These are phyloP conservation scores for Octopus sinensis DNA, from an alignment of 1,140 invertebrate genomes.

Conservation along the genomic window DNA sequence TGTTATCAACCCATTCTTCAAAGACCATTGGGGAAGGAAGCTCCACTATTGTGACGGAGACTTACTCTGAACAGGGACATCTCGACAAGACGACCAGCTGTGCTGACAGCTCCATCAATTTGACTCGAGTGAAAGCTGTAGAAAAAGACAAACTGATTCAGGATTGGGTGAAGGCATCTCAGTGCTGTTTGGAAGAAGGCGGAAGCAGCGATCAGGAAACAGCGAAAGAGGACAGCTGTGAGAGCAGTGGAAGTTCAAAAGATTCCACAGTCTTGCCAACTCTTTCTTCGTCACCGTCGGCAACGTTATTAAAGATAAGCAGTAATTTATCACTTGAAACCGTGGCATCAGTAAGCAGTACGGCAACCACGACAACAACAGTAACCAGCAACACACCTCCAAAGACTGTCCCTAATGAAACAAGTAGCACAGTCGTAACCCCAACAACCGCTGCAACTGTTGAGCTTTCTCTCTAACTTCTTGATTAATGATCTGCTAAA, in stretches of 20 bases:
- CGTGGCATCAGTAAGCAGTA: no score
- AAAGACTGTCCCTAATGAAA: no score
- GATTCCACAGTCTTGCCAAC: not conserved
- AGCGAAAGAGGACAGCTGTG: not conserved
- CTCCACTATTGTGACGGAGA: constrained; percentile 25
- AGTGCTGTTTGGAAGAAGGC: constrained; percentile 21
- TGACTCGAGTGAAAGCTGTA: constrained; percentile 28
- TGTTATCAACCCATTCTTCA: constrained; percentile 47
- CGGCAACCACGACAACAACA: no score
- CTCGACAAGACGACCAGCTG: constrained; percentile 24
- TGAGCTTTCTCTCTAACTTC: no score
- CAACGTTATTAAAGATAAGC: not conserved
- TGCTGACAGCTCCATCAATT: constrained; percentile 22
- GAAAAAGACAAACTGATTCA: constrained; percentile 33
- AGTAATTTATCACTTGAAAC: not conserved
- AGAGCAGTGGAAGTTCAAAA: not conserved
- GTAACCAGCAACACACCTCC: no score
- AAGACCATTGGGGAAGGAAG: constrained; percentile 40
- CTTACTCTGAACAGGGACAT: constrained; percentile 18
- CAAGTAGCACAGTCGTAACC: no score
- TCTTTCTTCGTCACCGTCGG: not conserved
- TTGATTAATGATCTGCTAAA: no score
- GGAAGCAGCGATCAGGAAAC: not conserved
- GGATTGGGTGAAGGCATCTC: constrained; percentile 31
- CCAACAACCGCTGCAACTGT: no score